Evolutionary conservation across 1,140 invertebrate genomes (phyloP).

Genomic region (Arctopsyche grandis): DNA sequence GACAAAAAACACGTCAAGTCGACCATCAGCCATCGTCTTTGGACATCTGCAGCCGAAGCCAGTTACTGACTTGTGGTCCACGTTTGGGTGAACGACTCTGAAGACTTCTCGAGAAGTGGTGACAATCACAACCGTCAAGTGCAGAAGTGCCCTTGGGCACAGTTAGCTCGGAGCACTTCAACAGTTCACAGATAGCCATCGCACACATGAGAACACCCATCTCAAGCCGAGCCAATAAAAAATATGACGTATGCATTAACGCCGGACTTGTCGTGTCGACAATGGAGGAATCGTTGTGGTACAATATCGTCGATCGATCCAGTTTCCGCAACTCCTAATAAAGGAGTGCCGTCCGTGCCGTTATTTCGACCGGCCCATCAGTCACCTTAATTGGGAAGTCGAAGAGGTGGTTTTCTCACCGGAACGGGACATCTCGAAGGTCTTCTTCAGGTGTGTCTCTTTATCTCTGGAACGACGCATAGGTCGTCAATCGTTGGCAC

Average conservation of each 20-base stretch:
- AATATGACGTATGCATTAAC: background rate
- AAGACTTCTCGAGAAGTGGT: background rate
- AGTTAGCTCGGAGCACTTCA: background rate
- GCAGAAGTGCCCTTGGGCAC: background rate
- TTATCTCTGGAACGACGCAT: no score
- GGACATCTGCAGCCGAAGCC: constrained; percentile 28
- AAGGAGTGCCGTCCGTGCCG: constrained; percentile 3
- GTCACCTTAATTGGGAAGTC: constrained; percentile 24
- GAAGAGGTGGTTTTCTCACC: background rate
- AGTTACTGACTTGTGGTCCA: background rate
- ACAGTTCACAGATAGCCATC: background rate
- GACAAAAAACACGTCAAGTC: constrained; percentile 30
- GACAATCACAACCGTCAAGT: constrained; percentile 4
- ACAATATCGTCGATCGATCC: background rate
- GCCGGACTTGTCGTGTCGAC: background rate
- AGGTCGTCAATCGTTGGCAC: background rate
- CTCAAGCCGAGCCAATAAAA: background rate
- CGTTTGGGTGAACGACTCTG: constrained; percentile 35
- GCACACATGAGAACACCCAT: background rate
- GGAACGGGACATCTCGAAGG: background rate
- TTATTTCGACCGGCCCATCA: constrained; percentile 20
- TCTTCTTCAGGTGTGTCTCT: background rate
- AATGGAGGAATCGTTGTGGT: background rate
- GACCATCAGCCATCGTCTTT: constrained; percentile 20
- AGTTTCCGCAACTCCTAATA: constrained; percentile 17